These are phyloP conservation scores for Iselma pallidipennis DNA, from an alignment of 2,888 invertebrate species.

Conservation along the genomic window DNA sequence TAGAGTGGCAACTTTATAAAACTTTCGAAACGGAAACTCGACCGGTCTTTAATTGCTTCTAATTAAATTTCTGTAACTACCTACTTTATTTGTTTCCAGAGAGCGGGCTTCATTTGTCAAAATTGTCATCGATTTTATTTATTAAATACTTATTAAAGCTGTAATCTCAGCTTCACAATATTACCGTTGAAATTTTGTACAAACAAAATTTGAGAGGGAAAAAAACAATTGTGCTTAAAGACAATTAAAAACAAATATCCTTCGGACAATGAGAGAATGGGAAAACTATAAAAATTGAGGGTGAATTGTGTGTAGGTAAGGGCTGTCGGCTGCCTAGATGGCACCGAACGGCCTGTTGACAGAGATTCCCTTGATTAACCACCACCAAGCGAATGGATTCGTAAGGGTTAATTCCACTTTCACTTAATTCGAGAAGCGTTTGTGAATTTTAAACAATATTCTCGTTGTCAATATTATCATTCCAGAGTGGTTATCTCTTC, in stretches of 20 bases:
- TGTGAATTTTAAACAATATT: constrained; percentile 55
- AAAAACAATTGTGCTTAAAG: no score
- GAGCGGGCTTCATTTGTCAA: not conserved
- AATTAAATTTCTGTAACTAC: constrained; percentile 53
- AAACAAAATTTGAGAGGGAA: no score
- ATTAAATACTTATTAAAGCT: constrained; percentile 5
- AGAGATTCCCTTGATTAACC: not conserved
- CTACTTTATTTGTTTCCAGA: constrained; percentile 12
- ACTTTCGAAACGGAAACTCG: constrained; percentile 38
- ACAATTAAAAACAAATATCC: no score
- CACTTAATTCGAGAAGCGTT: constrained; percentile 52
- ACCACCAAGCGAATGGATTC: constrained; percentile 36
- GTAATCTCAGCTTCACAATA: no score
- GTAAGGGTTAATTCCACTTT: constrained; percentile 53
- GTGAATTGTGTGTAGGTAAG: not conserved
- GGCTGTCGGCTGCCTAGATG: not conserved
- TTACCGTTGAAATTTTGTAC: no score
- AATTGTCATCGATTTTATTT: constrained; percentile 6
- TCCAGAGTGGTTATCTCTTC: constrained; percentile 48
- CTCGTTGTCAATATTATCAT: constrained; percentile 55
- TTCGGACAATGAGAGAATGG: not conserved
- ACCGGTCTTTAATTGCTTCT: constrained; percentile 52
- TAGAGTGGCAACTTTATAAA: constrained; percentile 36
- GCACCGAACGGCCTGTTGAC: not conserved
- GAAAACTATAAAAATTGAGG: not conserved